Evolutionary conservation across 2,113 vertebrate species (phyloP).

Genomic region (Channa argus): DNA sequence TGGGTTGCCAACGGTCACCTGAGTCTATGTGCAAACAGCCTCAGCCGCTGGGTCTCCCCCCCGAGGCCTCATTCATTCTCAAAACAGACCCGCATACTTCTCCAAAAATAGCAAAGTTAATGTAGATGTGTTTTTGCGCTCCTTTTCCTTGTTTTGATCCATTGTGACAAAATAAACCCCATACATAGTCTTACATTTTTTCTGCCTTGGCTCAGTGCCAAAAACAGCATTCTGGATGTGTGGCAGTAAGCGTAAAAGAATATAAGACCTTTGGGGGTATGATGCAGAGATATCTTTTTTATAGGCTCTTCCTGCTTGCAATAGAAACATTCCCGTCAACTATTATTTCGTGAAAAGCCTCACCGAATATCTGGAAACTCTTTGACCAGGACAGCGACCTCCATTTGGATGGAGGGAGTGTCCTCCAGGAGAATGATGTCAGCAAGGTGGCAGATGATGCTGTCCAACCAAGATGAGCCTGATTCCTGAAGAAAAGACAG

Average conservation of each 20-base stretch:
- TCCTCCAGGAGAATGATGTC: conserved; percentile 92
- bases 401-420: conserved; percentile 92
- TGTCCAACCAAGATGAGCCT: conserved; percentile 87
- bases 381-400: conserved; percentile 89
- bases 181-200: conserved; percentile 46
- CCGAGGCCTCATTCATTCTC: conserved; percentile 66
- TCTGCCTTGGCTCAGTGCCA: conserved; percentile 40
- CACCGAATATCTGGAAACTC: conserved; percentile 93
- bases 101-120: conserved; percentile 77
- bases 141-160: conserved; percentile 79
- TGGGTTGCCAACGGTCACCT: conserved; percentile 74
- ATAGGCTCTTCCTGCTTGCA: conserved; percentile 52
- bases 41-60: conserved; percentile 5
- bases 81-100: conserved; percentile 53
- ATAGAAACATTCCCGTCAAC: conserved; percentile 11
- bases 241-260: conserved; percentile 61
- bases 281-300: conserved; percentile 39
- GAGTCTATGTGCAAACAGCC: conserved; percentile 71
- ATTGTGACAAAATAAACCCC: conserved; percentile 64
- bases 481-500: conserved; percentile 83
- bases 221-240: conserved; percentile 64
- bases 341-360: conserved; percentile 52
- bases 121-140: conserved; percentile 69
- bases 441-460: conserved; percentile 86
- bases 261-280: conserved; percentile 45